Conservation (phyloP, 2,797 vertebrate genomes). For the Cheirogaleus major region DNA sequence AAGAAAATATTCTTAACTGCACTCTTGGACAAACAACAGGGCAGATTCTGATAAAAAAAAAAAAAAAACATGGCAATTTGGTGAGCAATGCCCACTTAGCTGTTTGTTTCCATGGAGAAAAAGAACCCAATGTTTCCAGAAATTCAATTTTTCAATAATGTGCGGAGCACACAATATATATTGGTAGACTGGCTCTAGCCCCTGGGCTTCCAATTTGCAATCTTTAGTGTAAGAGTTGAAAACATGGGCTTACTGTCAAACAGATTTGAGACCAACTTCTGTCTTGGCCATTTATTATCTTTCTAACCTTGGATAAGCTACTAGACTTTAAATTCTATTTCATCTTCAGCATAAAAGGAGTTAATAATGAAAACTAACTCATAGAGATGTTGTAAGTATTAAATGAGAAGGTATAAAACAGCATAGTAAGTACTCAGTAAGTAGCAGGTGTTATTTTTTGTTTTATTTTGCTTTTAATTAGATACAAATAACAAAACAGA, state of each 20-base stretch:
- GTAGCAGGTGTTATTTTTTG: neutral
- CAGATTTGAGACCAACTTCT: neutral
- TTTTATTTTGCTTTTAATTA: neutral
- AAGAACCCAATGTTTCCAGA: neutral
- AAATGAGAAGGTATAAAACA: neutral
- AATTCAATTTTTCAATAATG: neutral
- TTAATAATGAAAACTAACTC: neutral
- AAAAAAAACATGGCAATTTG: neutral
- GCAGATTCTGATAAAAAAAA: neutral
- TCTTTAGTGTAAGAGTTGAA: neutral
- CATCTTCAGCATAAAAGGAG: neutral
- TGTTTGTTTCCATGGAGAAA: neutral
- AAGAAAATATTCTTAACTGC: conserved; percentile 16
- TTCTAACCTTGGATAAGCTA: neutral
- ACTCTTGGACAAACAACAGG: neutral
- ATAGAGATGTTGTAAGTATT: neutral
- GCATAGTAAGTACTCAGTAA: neutral
- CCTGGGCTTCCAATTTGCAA: neutral
- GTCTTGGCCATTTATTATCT: neutral
- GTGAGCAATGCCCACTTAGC: neutral
- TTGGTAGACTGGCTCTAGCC: neutral
- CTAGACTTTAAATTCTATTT: neutral
- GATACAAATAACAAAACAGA: neutral
- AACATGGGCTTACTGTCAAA: neutral
- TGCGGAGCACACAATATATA: neutral